Percentiles rank a stretch among this genome's conserved stretches.
Conservation (phyloP, 1,140 invertebrate genomes). For the Heliconius melpomene region DNA sequence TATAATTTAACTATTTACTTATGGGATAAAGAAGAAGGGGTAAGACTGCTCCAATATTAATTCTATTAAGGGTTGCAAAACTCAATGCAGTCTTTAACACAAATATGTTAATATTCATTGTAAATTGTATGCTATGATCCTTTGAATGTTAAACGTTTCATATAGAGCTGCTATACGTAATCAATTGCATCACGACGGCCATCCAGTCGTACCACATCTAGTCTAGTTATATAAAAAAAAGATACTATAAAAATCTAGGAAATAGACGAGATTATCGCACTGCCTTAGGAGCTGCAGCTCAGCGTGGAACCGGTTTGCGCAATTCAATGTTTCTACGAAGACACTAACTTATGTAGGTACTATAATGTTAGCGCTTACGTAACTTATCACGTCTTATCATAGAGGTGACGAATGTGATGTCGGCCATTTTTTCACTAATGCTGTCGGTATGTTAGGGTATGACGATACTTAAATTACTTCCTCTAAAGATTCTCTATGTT, state of each 20-base stretch:
- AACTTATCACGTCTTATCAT: conserved; percentile 42
- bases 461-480: background rate
- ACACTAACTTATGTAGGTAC: conserved; percentile 34
- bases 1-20: background rate
- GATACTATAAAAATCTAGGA: conserved; percentile 13
- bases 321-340: conserved; percentile 41
- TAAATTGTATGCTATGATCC: background rate
- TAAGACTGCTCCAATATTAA: background rate
- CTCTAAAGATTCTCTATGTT: background rate
- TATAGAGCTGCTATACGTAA: background rate
- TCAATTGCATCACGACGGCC: background rate
- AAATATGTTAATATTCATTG: background rate
- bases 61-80: background rate
- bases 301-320: conserved; percentile 39
- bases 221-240: background rate
- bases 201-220: background rate
- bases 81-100: background rate
- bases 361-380: conserved; percentile 34
- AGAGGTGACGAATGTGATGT: conserved; percentile 27
- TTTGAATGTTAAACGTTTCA: background rate
- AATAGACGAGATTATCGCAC: conserved; percentile 31
- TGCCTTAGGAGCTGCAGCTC: conserved; percentile 22
- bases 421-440: conserved; percentile 26
- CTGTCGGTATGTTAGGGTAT: background rate
- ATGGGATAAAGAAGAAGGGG: background rate